Evolutionary conservation across 2,888 invertebrate genomes (phyloP).

Genomic region (Carabus problematicus): DNA sequence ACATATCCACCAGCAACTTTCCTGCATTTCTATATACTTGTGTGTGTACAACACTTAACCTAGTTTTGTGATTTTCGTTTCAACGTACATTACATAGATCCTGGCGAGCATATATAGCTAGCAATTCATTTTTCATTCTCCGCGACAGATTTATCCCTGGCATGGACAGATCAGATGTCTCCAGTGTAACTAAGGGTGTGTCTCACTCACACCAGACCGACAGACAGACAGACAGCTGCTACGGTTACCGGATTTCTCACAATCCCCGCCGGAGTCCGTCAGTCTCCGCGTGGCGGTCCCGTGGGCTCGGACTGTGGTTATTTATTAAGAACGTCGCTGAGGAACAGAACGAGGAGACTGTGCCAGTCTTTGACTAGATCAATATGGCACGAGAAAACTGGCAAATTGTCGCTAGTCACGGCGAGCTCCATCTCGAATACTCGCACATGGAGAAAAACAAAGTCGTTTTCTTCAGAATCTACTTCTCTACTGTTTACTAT

Average conservation of each 20-base stretch:
- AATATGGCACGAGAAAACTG: conserved; percentile 1
- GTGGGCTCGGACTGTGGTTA: conserved; percentile 11
- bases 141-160: conserved; percentile 23
- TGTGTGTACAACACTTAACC: conserved; percentile 32
- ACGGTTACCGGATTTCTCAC: conserved; percentile 35
- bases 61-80: conserved; percentile 37
- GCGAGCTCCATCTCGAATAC: neutral
- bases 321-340: conserved; percentile 13
- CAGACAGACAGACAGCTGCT: conserved; percentile 33
- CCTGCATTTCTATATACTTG: no score
- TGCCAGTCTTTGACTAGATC: conserved; percentile 2
- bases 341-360: neutral
- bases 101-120: conserved; percentile 41
- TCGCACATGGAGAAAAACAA: conserved; percentile 22
- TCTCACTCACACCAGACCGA: no score
- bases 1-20: no score
- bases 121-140: conserved; percentile 42
- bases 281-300: conserved; percentile 12
- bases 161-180: conserved; percentile 30
- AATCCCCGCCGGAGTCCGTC: conserved; percentile 22
- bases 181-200: neutral
- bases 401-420: conserved; percentile 1
- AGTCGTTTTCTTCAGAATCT: conserved; percentile 15
- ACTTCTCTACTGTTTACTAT: neutral
- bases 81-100: conserved; percentile 1